Conservation (phyloP, 2,888 invertebrate genomes). For the Melinopterus prodromus region DNA sequence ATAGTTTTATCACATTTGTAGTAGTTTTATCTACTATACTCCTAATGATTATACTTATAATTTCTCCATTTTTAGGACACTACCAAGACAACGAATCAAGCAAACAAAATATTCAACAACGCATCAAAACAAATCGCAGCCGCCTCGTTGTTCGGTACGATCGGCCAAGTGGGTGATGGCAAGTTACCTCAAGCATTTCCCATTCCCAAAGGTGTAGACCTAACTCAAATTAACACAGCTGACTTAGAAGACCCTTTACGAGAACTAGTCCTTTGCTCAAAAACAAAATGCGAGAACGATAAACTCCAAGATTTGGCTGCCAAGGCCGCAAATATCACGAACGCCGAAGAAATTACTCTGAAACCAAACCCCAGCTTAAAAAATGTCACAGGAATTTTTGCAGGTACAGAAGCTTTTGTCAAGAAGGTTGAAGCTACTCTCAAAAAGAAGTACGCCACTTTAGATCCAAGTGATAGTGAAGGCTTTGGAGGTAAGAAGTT, state of each 20-base stretch:
- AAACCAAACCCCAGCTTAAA: constrained; percentile 52
- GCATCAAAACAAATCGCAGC: constrained; percentile 43
- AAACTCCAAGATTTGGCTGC: constrained; percentile 67
- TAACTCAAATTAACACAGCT: constrained; percentile 26
- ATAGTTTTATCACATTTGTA: too few species aligned
- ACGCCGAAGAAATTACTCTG: constrained; percentile 59
- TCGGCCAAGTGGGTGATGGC: constrained; percentile 54
- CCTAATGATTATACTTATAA: constrained; percentile 10
- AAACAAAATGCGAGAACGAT: constrained; percentile 59
- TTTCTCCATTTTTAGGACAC: background rate
- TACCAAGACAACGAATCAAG: background rate
- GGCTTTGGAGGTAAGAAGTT: constrained; percentile 63
- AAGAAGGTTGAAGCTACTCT: constrained; percentile 57
- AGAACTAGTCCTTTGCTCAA: constrained; percentile 69
- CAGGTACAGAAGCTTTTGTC: constrained; percentile 56
- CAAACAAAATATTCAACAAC: background rate
- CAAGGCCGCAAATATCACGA: constrained; percentile 68
- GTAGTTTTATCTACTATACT: too few species aligned
- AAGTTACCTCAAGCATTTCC: constrained; percentile 28
- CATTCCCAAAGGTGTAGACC: constrained; percentile 5
- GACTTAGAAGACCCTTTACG: constrained; percentile 66
- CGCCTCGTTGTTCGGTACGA: constrained; percentile 51
- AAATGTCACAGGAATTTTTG: constrained; percentile 57
- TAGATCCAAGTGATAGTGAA: constrained; percentile 72
- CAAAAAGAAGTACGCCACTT: constrained; percentile 57